phyloP scores from a whole-genome alignment of 2,113 vertebrate species.

The Malurus cyaneus region DNA sequence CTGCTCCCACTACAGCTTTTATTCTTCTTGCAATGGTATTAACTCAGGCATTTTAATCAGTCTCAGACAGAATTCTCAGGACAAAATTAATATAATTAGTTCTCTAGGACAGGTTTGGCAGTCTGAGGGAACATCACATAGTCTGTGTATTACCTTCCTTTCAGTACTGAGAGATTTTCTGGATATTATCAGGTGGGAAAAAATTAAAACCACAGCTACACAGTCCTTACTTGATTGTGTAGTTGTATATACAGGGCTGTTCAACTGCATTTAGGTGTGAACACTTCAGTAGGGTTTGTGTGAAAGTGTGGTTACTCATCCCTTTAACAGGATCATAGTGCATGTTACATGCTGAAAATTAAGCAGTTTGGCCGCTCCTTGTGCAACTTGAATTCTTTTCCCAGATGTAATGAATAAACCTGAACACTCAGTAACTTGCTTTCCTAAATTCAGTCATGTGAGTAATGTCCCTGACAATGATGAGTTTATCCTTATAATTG shows the following conservation, averaged over 20 bases:
- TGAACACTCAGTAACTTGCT: not conserved
- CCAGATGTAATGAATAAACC: not conserved
- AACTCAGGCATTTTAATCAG: constrained; percentile 50
- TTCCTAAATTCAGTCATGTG: not conserved
- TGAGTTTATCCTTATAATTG: not conserved
- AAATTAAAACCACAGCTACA: not conserved
- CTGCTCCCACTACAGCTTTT: not conserved
- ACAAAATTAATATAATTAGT: constrained; percentile 40
- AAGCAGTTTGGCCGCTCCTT: not conserved
- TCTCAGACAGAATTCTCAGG: constrained; percentile 32
- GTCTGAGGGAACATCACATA: not conserved
- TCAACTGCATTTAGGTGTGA: not conserved
- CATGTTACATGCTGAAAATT: not conserved
- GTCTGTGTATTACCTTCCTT: not conserved
- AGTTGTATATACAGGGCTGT: not conserved
- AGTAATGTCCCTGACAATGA: not conserved
- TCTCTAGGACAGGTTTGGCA: constrained; percentile 17
- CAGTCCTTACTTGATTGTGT: not conserved
- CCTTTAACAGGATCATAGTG: not conserved
- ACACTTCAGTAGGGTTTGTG: not conserved
- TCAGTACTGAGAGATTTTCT: not conserved
- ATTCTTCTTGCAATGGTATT: constrained; percentile 12
- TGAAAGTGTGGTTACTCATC: not conserved
- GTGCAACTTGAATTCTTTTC: not conserved
- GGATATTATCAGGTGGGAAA: not conserved